Evolutionary conservation across 2,888 invertebrate species (phyloP), one percentile per base, ranked within the genome.

Genomic region (Caenorhabditis imperialis): DNA sequence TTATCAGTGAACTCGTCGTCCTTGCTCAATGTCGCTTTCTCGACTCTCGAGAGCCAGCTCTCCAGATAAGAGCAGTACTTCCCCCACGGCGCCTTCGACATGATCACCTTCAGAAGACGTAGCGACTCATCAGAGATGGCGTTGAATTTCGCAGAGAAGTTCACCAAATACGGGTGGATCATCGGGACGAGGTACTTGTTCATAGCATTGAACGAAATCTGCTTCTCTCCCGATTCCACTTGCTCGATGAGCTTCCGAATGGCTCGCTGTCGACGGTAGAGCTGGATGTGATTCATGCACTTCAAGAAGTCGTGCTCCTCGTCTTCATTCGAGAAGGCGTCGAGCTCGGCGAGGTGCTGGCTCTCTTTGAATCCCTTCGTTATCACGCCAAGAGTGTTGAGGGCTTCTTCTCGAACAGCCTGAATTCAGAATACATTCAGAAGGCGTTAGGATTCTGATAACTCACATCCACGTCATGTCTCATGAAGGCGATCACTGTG

Each of bases 121-220:
- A 79, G 61, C 22, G 76, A 61, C 48, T 74, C 73, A 42, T 79
- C 79, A 12, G 79, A 70, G 18, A 77, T 44, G 0, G 75, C 77
- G 35, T 83, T 74, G 30, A 94, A 93, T 63, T 92, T 92, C 0
- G 91, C 89, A 86, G 92, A 92, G 53, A 93, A 93, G 72, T 92
- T 92, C 75, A 93, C 92, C 37, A 98, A 90, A 89, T 93, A 96
- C 37, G 92, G 91, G 0, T 93, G 92, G 0, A 93, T 92, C 62
- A 97, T 89, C 0, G 98, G 97, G 67, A 96, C 89, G 62, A 97
- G 91, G 85, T 94, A 95, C 81, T 93, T 93, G 0, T 93, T 93
- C 10, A 62, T 63, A 12, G 70, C 45, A 61, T 50, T 57, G 45
- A 71, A 48, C 44, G 73, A 63, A 58, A 60, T 82, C 60, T 61